Evolutionary conservation across 1,140 invertebrate species (phyloP), one percentile per base, ranked within the genome.

Genomic region (Eurosta solidaginis): DNA sequence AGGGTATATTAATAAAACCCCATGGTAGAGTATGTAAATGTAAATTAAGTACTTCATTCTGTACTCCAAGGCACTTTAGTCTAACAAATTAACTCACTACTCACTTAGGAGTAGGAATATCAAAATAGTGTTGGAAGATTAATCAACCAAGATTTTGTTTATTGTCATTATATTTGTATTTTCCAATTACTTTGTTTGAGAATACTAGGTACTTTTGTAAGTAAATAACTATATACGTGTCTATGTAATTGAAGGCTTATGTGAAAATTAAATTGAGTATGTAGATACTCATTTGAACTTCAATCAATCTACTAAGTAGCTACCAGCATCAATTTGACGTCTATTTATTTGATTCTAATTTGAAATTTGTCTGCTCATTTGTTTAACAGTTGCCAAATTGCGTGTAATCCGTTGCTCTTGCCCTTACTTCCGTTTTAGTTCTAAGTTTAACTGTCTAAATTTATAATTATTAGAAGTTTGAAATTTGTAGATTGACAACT

Each of bases 71-170:
- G 1, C 59, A 68, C 33, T 68, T 68, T 36, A 12, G 3, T 36
- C 33, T 36, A 59, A 68, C 33, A 27, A 68, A 68, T 68, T 68
- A 68, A 68, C 59, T 59, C 25, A 59, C 29, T 49, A 49, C 14
- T 22, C 25, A 14, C 14, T 14, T 49, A 17, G 3, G n/a, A 3
- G n/a, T 12, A 49, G 9, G n/a, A 3, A 14, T 22, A 52, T 5
- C 9, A 22, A 52, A 20, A 52, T 52, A 22, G 22, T 22, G 22
- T 14, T n/a, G n/a, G 22, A 4, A 52, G 10, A 4, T 22, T 52
- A 52, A 25, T 9, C 49, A 25, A 22, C 9, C 22, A 68, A 68
- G 59, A 68, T 68, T 68, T 68, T 40, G 59, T n/a, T 68, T 29
- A 68, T n/a, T 68, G 17, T 40, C 59, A 68, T 36, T 40, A 14